These are phyloP conservation scores for Drosophila sproati DNA, from an alignment of 1,140 invertebrate genomes.

Conservation along the genomic window DNA sequence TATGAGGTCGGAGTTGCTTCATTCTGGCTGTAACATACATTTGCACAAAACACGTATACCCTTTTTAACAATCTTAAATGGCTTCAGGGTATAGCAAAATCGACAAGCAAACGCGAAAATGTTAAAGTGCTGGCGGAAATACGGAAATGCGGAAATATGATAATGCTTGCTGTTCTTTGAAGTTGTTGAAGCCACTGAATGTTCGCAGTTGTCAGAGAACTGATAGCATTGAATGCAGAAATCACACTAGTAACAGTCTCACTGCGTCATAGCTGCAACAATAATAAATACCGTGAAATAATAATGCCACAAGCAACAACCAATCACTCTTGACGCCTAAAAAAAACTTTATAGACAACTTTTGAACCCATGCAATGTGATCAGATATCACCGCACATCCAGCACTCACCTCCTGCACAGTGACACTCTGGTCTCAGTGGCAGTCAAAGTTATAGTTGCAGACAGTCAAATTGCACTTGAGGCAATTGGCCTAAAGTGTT, in stretches of 20 bases:
- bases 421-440: not conserved
- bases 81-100: conserved; percentile 17
- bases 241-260: conserved; percentile 14
- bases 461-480: conserved; percentile 15
- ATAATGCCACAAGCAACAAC: conserved; percentile 65
- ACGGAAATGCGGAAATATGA: conserved; percentile 61
- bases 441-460: conserved; percentile 35
- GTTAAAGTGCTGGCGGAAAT: conserved; percentile 63
- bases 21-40: too few relatives aligned
- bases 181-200: conserved; percentile 23
- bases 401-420: not conserved
- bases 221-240: conserved; percentile 36
- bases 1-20: too few relatives aligned
- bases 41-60: too few relatives aligned
- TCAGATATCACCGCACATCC: not conserved
- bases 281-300: not conserved
- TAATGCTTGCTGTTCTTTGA: conserved; percentile 49
- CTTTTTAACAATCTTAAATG: too few relatives aligned
- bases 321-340: conserved; percentile 67
- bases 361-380: conserved; percentile 20
- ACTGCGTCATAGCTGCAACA: not conserved
- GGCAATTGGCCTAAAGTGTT: conserved; percentile 65
- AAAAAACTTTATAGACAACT: conserved; percentile 54
- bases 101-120: conserved; percentile 48
- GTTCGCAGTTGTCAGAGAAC: conserved; percentile 3